Conservation (phyloP, 2,888 invertebrate genomes). For the Pasiphila rectangulata region DNA sequence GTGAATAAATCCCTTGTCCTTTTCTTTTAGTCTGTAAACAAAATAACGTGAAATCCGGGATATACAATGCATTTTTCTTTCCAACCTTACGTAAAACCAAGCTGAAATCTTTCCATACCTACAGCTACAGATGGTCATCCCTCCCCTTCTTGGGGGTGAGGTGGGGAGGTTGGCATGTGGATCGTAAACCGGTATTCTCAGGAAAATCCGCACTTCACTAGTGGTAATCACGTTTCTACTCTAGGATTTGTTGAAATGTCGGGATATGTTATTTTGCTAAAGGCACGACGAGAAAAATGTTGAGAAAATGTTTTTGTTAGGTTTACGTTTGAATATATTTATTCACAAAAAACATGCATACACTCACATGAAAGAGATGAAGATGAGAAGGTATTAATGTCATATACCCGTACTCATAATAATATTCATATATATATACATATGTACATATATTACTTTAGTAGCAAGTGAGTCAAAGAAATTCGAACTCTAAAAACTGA, state of each 20-base stretch:
- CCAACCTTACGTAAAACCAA: slow-evolving; percentile 24
- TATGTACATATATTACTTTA: no score
- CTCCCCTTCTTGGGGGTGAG: slow-evolving; percentile 36
- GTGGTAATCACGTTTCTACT: slow-evolving; percentile 64
- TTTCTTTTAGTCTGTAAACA: no score
- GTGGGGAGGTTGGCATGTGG: slow-evolving; percentile 45
- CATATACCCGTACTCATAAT: no score
- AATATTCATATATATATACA: no score
- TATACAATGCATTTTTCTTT: slow-evolving; percentile 16
- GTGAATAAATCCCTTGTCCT: no score
- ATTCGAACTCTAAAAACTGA: no score
- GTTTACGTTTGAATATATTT: no score
- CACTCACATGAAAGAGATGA: no score
- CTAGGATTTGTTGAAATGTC: slow-evolving; percentile 61
- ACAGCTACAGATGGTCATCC: slow-evolving; percentile 50
- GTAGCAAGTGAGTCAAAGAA: no score
- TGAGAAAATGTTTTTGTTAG: neutral
- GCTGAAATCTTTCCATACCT: slow-evolving; percentile 39
- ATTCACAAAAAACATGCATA: no score
- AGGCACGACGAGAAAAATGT: slow-evolving; percentile 8
- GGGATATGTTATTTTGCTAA: slow-evolving; percentile 32
- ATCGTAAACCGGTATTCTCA: slow-evolving; percentile 72
- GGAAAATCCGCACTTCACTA: slow-evolving; percentile 75
- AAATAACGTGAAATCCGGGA: neutral
- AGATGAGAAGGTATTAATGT: no score